These are phyloP conservation scores for Microplitis mediator DNA, from an alignment of 1,140 invertebrate species.

Conservation along the genomic window DNA sequence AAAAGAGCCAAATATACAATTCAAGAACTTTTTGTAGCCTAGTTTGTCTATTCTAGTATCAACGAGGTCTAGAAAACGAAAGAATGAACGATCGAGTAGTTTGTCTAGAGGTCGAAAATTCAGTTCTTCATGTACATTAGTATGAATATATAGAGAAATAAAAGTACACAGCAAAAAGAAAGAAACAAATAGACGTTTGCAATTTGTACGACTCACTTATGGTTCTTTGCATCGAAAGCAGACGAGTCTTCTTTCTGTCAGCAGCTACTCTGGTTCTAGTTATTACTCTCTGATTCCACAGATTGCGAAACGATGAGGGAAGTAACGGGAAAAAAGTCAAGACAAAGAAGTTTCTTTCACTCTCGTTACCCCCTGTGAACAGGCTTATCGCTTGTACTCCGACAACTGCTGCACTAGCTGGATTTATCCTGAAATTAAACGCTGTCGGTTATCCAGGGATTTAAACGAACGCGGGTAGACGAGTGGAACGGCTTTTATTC, in stretches of 20 bases:
- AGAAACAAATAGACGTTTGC: background rate
- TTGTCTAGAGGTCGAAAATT: conserved; percentile 25
- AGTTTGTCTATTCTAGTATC: background rate
- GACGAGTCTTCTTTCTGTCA: background rate
- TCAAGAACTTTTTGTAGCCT: background rate
- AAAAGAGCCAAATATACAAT: background rate
- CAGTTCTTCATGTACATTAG: background rate
- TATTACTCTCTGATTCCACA: background rate
- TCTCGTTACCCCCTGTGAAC: conserved; percentile 1
- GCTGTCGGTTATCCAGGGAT: conserved; percentile 43
- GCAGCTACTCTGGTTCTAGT: background rate
- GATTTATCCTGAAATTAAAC: conserved; percentile 54
- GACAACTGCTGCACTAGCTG: conserved; percentile 8
- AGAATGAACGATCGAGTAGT: conserved; percentile 29
- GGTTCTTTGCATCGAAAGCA: background rate
- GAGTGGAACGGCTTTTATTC: conserved; percentile 43
- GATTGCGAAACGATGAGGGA: background rate
- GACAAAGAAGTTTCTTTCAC: conserved; percentile 21
- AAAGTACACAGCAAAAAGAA: background rate
- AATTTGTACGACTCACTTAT: background rate
- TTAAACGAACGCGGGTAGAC: conserved; percentile 1
- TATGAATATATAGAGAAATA: background rate
- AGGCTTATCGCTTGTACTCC: conserved; percentile 15
- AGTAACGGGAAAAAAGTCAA: conserved; percentile 7
- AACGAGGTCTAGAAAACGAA: conserved; percentile 1